Evolutionary conservation across 2,888 invertebrate species (phyloP).

Genomic region (Endomychus coccineus): DNA sequence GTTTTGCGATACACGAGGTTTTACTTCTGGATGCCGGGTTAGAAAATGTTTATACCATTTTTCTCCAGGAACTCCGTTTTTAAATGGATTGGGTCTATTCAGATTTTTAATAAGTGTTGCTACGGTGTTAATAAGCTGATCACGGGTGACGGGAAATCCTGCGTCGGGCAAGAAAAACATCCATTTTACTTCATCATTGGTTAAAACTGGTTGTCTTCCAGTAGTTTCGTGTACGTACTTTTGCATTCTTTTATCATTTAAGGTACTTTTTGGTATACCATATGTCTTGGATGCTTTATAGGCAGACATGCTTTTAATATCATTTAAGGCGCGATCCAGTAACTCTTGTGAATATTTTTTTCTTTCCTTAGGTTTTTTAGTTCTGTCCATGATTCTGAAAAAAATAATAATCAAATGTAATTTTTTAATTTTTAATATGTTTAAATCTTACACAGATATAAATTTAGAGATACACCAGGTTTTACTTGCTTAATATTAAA

Average conservation of each 20-base stretch:
- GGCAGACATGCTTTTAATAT: too few species aligned
- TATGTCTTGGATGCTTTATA: neutral
- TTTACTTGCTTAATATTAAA: too few species aligned
- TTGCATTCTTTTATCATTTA: neutral
- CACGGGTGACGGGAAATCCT: neutral
- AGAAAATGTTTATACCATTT: conserved; percentile 29
- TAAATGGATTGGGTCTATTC: neutral
- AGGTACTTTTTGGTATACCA: neutral
- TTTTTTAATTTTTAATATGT: too few species aligned
- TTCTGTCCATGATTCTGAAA: too few species aligned
- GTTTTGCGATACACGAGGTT: conserved; percentile 27
- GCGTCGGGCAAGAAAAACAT: neutral
- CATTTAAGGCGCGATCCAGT: too few species aligned
- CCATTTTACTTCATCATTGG: neutral
- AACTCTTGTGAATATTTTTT: too few species aligned
- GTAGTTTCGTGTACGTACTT: neutral
- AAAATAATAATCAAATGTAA: too few species aligned
- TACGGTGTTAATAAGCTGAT: neutral
- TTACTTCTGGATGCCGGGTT: conserved; percentile 21
- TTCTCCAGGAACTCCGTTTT: conserved; percentile 25
- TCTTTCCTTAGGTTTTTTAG: too few species aligned
- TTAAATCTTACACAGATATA: too few species aligned
- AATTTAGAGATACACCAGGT: too few species aligned
- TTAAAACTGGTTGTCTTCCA: neutral
- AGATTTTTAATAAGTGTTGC: neutral